A percentile compares a stretch with the other conserved stretches of the same genome.
These are phyloP conservation scores for Conus canariensis DNA, from an alignment of 2,888 invertebrate species.

Conservation along the genomic window DNA sequence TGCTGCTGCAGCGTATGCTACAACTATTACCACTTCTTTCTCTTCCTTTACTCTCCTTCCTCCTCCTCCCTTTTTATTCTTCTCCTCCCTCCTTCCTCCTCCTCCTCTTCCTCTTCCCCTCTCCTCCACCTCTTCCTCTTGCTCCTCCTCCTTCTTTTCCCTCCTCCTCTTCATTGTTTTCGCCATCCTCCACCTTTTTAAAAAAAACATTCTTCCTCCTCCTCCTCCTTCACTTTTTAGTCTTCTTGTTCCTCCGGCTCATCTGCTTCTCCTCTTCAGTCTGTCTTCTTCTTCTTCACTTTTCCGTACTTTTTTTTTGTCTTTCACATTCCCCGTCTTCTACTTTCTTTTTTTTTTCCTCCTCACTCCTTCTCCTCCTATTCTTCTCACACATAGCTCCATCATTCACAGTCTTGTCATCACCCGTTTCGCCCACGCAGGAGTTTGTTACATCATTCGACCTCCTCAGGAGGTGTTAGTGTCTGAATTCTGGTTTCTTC, in stretches of 20 bases:
- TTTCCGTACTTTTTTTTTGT: background rate
- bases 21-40: background rate
- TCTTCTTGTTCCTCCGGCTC: no score
- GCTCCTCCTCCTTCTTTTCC: background rate
- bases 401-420: no score
- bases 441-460: no score
- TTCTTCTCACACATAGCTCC: no score
- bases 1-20: background rate
- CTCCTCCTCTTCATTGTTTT: background rate
- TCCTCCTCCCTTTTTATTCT: background rate
- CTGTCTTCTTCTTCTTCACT: background rate
- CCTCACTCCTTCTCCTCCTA: background rate
- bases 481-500: no score
- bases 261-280: no score
- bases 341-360: no score
- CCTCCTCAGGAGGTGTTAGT: no score
- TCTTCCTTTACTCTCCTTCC: background rate
- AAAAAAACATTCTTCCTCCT: background rate
- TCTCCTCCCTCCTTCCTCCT: background rate
- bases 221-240: no score
- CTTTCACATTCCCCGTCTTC: background rate
- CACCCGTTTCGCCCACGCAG: no score
- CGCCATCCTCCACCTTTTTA: no score
- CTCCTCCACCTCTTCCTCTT: background rate
- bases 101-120: no score